Percentiles rank a stretch among this genome's conserved stretches.
Conservation (phyloP, 2,888 invertebrate genomes). For the Pseudoips prasinana region DNA sequence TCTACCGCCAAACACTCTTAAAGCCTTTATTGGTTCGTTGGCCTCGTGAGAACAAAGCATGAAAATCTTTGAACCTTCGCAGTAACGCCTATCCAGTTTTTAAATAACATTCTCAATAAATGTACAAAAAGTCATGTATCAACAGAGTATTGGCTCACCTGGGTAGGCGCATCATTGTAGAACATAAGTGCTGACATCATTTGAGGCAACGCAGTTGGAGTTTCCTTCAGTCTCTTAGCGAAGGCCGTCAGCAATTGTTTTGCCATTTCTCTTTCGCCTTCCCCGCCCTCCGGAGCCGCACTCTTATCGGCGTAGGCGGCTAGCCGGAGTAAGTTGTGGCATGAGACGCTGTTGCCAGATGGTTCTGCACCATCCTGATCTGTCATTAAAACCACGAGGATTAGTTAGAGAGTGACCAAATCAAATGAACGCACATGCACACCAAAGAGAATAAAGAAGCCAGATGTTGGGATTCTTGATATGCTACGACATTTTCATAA, state of each 20-base stretch:
- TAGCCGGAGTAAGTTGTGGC: slow-evolving; percentile 89
- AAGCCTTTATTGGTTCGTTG: too few relatives aligned
- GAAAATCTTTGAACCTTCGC: too few relatives aligned
- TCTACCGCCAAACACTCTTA: too few relatives aligned
- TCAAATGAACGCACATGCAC: too few relatives aligned
- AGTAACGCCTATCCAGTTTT: too few relatives aligned
- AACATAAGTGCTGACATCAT: slow-evolving; percentile 88
- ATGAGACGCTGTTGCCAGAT: slow-evolving; percentile 94
- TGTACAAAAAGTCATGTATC: too few relatives aligned
- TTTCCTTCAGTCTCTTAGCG: slow-evolving; percentile 81
- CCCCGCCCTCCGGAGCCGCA: slow-evolving; percentile 58
- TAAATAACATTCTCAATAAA: too few relatives aligned
- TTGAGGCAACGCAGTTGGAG: slow-evolving; percentile 88
- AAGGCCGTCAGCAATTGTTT: slow-evolving; percentile 83
- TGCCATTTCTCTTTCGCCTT: slow-evolving; percentile 77
- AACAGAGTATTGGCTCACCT: slow-evolving; percentile 84
- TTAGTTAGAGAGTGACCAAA: too few relatives aligned
- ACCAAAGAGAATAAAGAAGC: too few relatives aligned
- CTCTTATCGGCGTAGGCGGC: slow-evolving; percentile 85
- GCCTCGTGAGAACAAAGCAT: too few relatives aligned
- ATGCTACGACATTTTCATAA: too few relatives aligned
- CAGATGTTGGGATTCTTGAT: too few relatives aligned
- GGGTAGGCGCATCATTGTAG: slow-evolving; percentile 86
- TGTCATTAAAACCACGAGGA: slow-evolving; percentile 67
- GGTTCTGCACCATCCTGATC: slow-evolving; percentile 98